A percentile compares a stretch with the other conserved stretches of the same genome.
Conservation (phyloP, 2,888 invertebrate genomes). For the Microchrysa polita region DNA sequence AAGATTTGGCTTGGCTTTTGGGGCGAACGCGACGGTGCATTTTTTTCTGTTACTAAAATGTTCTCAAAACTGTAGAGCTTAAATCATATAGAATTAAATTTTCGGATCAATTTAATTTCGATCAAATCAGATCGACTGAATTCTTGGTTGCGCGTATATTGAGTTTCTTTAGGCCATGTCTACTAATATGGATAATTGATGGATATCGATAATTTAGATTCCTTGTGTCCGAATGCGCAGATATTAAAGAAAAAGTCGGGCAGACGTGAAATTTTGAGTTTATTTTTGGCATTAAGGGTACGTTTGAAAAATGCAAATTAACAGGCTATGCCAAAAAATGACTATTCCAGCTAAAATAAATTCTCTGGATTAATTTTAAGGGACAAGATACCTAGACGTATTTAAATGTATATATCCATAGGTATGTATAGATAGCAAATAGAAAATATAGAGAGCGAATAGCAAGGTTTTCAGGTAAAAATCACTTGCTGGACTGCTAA, state of each 20-base stretch:
- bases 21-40: not conserved
- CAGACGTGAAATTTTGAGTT: not conserved
- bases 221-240: not conserved
- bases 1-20: too few species aligned
- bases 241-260: constrained; percentile 3
- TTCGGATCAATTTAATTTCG: constrained; percentile 32
- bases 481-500: too few species aligned
- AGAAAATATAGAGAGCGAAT: too few species aligned
- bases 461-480: too few species aligned
- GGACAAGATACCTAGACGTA: too few species aligned
- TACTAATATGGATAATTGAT: constrained; percentile 19
- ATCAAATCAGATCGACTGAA: not conserved
- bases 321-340: too few species aligned
- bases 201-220: constrained; percentile 5
- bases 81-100: constrained; percentile 40
- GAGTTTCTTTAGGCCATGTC: not conserved
- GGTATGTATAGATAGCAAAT: too few species aligned
- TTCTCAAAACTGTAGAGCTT: not conserved
- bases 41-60: not conserved
- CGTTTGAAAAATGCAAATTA: too few species aligned
- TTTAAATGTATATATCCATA: too few species aligned
- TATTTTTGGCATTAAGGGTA: not conserved
- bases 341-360: too few species aligned
- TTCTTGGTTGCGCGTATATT: not conserved
- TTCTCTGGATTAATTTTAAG: too few species aligned